These are phyloP conservation scores for Felis chaus DNA, from an alignment of 2,113 vertebrate genomes.

Conservation along the genomic window DNA sequence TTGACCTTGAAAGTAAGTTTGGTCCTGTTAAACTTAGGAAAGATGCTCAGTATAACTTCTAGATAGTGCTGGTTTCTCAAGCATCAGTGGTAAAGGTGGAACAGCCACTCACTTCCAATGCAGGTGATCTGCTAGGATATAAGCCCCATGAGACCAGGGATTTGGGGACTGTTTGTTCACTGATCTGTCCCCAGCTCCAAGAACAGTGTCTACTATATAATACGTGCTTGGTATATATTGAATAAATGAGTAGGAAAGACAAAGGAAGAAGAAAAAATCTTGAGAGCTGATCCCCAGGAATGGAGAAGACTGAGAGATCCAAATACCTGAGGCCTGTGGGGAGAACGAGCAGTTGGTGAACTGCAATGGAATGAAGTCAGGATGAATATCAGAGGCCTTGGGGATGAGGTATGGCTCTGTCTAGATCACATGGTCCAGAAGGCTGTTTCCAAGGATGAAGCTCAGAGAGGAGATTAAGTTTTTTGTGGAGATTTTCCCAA, in stretches of 20 bases:
- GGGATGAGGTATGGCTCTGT: background rate
- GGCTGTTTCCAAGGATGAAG: background rate
- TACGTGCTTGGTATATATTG: background rate
- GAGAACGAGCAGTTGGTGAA: background rate
- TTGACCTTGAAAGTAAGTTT: constrained; percentile 1
- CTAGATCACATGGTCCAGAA: background rate
- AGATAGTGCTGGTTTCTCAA: background rate
- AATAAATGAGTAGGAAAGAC: background rate
- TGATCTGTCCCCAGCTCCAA: background rate
- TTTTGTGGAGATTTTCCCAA: background rate
- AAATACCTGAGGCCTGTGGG: background rate
- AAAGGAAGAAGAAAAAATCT: background rate
- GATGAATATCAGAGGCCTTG: background rate
- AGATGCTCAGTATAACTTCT: background rate
- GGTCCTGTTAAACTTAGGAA: background rate
- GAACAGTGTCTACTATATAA: background rate
- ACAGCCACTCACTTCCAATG: background rate
- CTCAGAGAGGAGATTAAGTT: background rate
- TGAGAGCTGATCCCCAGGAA: background rate
- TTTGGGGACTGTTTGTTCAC: background rate
- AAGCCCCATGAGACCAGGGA: background rate
- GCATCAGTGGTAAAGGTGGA: background rate
- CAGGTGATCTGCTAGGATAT: background rate
- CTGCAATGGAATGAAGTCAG: background rate
- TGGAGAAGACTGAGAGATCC: background rate